Evolutionary conservation across 2,113 vertebrate species (phyloP).

Genomic region (Puntigrus tetrazona): DNA sequence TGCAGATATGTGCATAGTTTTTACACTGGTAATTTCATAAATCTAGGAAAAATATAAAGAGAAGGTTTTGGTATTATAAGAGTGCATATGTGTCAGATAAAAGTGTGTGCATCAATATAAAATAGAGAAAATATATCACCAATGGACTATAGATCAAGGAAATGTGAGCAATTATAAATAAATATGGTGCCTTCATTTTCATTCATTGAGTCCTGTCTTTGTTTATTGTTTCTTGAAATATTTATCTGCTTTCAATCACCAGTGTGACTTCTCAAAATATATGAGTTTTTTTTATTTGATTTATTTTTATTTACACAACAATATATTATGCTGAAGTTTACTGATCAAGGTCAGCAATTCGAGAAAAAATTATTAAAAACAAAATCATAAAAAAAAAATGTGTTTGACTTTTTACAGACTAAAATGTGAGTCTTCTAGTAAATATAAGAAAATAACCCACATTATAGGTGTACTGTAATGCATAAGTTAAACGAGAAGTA

Average conservation of each 20-base stretch:
- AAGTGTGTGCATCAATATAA: background rate
- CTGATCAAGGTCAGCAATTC: no score
- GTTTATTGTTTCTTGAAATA: background rate
- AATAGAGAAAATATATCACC: background rate
- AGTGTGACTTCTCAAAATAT: background rate
- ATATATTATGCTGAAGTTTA: background rate
- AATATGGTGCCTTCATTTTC: background rate
- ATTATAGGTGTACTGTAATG: background rate
- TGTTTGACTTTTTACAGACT: background rate
- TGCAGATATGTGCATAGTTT: conserved; percentile 27
- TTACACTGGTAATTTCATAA: conserved; percentile 7
- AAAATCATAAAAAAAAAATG: background rate
- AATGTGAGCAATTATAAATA: conserved; percentile 6
- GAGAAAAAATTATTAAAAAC: no score
- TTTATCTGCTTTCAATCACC: background rate
- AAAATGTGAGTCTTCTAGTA: background rate
- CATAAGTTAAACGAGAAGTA: background rate
- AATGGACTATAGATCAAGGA: background rate
- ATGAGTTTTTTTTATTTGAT: background rate
- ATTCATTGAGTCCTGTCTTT: background rate
- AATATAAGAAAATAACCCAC: background rate
- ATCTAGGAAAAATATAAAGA: background rate
- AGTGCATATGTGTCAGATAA: background rate
- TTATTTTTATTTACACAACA: background rate
- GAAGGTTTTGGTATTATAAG: background rate